Evolutionary conservation across 2,888 invertebrate genomes (phyloP).

Genomic region (Tribolium freemani): DNA sequence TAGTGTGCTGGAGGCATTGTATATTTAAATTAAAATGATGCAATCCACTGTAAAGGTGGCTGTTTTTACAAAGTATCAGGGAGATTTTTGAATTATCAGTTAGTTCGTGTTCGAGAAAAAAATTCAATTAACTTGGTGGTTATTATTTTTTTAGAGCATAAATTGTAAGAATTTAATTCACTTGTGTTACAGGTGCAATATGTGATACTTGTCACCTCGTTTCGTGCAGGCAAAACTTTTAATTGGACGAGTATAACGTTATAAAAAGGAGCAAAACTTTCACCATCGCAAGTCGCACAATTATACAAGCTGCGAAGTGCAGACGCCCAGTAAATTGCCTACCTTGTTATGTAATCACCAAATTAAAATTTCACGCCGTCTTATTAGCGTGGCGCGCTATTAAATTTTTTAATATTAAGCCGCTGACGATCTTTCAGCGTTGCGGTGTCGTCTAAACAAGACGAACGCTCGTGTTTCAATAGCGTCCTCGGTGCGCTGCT

Average conservation of each 20-base stretch:
- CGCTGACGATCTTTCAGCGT: slow-evolving; percentile 1
- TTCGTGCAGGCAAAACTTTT: slow-evolving; percentile 17
- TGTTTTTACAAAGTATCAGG: neutral
- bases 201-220: neutral
- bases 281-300: slow-evolving; percentile 16
- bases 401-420: slow-evolving; percentile 33
- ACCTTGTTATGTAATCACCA: slow-evolving; percentile 28
- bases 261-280: slow-evolving; percentile 28
- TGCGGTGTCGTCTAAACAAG: slow-evolving; percentile 7
- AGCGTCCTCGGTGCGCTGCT: neutral
- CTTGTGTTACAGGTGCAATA: neutral
- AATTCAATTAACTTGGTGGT: too few relatives aligned
- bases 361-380: slow-evolving; percentile 29
- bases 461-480: neutral
- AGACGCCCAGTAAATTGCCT: slow-evolving; percentile 1
- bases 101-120: too few relatives aligned
- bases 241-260: slow-evolving; percentile 30
- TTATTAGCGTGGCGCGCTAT: slow-evolving; percentile 23
- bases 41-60: neutral
- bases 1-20: neutral
- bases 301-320: slow-evolving; percentile 17
- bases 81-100: neutral
- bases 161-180: too few relatives aligned
- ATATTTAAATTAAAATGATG: neutral
- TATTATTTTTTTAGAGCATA: too few relatives aligned